phyloP scores from a whole-genome alignment of 2,113 vertebrate species.

The Hepsetus odoe region DNA sequence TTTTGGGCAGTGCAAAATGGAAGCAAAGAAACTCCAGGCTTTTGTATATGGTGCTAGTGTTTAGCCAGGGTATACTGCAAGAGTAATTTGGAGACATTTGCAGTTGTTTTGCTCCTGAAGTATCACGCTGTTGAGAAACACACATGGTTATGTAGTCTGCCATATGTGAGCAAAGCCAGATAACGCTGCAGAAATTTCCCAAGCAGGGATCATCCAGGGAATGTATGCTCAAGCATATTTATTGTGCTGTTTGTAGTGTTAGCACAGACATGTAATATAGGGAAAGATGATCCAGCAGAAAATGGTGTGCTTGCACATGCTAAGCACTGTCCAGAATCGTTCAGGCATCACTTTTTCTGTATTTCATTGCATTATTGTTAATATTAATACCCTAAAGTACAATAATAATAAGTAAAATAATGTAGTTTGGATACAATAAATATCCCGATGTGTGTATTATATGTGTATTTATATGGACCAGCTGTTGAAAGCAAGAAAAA shows the following conservation, averaged over 20 bases:
- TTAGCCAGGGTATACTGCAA: background rate
- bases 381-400: too few relatives aligned
- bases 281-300: background rate
- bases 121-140: background rate
- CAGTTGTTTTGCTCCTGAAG: background rate
- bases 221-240: background rate
- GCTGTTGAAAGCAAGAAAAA: too few relatives aligned
- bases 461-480: too few relatives aligned
- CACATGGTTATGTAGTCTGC: background rate
- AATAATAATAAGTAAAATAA: too few relatives aligned
- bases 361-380: too few relatives aligned
- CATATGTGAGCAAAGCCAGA: background rate
- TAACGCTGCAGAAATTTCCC: background rate
- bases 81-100: background rate
- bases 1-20: constrained; percentile 28
- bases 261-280: background rate
- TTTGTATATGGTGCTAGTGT: background rate
- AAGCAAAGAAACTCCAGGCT: background rate
- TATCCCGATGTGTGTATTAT: too few relatives aligned
- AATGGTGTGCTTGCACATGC: background rate
- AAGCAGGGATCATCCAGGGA: background rate
- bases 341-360: too few relatives aligned
- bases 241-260: background rate
- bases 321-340: background rate
- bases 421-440: too few relatives aligned